Evolutionary conservation across 2,113 vertebrate species (phyloP).

Genomic region (Dissostichus mawsoni): DNA sequence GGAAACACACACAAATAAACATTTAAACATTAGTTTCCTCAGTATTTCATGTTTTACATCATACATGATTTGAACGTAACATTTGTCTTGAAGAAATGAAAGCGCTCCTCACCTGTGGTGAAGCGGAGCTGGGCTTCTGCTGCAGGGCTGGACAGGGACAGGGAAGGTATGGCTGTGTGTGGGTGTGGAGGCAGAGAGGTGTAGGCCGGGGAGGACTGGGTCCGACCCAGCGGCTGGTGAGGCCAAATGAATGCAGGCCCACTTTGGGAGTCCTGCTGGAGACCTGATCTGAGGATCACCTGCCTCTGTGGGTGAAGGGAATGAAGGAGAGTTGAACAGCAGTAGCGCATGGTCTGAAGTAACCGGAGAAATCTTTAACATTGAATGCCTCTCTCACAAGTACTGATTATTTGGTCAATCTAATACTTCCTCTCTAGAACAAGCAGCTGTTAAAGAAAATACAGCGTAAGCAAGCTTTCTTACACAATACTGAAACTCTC

Average conservation of each 20-base stretch:
- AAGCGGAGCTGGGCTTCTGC: slow-evolving; percentile 86
- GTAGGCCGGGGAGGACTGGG: slow-evolving; percentile 92
- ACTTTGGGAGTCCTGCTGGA: slow-evolving; percentile 73
- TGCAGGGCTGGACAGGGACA: slow-evolving; percentile 77
- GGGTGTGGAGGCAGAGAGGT: slow-evolving; percentile 84
- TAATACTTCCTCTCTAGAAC: slow-evolving; percentile 19
- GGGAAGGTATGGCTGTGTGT: slow-evolving; percentile 75
- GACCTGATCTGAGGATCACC: slow-evolving; percentile 77
- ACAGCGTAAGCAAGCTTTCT: slow-evolving; percentile 9
- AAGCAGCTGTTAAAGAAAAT: slow-evolving; percentile 38
- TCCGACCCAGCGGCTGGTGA: slow-evolving; percentile 89
- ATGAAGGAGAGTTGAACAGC: slow-evolving; percentile 13
- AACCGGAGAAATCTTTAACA: slow-evolving; percentile 6
- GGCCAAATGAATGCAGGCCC: slow-evolving; percentile 75
- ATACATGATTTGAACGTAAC: neutral
- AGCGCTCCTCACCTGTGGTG: slow-evolving; percentile 87
- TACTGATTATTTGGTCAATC: slow-evolving; percentile 25
- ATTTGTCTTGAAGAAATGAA: neutral
- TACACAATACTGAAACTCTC: neutral
- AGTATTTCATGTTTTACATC: neutral
- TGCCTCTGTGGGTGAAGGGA: slow-evolving; percentile 81
- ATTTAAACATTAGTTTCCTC: slow-evolving; percentile 13
- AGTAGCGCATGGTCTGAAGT: slow-evolving; percentile 10
- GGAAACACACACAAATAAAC: slow-evolving; percentile 8
- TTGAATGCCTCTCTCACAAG: neutral